Evolutionary conservation across 2,888 invertebrate species (phyloP), one percentile per base, ranked within the genome.

Genomic region (Chelonus formosanus): DNA sequence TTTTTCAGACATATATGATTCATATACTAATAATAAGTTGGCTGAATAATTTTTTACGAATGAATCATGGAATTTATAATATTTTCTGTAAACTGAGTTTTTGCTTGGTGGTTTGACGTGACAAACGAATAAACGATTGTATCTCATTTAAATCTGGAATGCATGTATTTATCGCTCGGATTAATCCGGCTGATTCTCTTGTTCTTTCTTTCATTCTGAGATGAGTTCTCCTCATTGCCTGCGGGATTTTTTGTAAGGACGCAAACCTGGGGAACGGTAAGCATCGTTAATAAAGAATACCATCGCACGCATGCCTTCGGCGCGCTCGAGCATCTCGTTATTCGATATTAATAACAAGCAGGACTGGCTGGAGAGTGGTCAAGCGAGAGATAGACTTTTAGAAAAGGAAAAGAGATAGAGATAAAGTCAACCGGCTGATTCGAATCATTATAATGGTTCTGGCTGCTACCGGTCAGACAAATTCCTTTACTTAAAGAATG

Each of bases 271-370:
- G 56, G 34, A 67, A 68, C 65, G 69, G 71, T 71, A 75, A 76
- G 77, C 75, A 77, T 82, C 83, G 80, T 83, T 83, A 83, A 83
- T 83, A 83, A 83, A 82, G 80, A 80, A 82, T 80, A 79, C 72
- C 78, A 72, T 74, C 78, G 75, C 76, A 74, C 72, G 78, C 78
- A 77, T 79, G 76, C 80, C 76, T 76, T 77, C 74, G 75, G 74
- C 74, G 75, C 67, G 67, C 71, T 69, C 70, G 73, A 77, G 79
- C 78, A 78, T 80, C 82, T 83, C 80, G 83, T 82, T 83, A 82
- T 81, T 82, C 78, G 81, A 83, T 82, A 83, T 83, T 82, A 83
- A 83, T 83, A 82, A 83, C 80, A 76, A 79, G 76, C 76, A 54
- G 70, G 55, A 60, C 65, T 52, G 62, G 67, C 61, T 62, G 32